A percentile compares a stretch with the other conserved stretches of the same genome.
phyloP scores from a whole-genome alignment of 2,113 vertebrate species.

The Platichthys flesus region DNA sequence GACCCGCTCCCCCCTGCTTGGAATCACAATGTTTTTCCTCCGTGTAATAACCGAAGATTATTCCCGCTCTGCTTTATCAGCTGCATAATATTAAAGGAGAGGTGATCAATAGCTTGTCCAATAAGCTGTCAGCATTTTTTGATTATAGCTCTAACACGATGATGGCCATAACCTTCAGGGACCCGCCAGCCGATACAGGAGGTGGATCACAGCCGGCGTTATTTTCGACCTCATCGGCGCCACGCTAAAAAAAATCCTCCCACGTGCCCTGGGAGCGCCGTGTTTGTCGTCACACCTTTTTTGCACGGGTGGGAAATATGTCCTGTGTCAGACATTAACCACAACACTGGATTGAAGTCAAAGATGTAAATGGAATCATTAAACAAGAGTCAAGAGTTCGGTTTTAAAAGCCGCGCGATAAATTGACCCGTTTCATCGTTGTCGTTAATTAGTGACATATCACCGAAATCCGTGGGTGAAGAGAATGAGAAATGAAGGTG shows the following conservation, averaged over 20 bases:
- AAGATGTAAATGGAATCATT: constrained; percentile 39
- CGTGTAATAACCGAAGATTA: constrained; percentile 61
- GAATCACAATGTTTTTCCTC: constrained; percentile 49
- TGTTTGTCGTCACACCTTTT: constrained; percentile 22
- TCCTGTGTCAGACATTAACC: constrained; percentile 24
- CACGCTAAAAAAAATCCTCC: constrained; percentile 12
- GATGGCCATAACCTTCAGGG: constrained; percentile 77
- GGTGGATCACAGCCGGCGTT: constrained; percentile 55
- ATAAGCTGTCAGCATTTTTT: constrained; percentile 81
- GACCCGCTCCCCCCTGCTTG: constrained; percentile 7
- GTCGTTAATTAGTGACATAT: constrained; percentile 38
- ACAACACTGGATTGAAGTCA: constrained; percentile 33
- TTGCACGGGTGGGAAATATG: constrained; percentile 6
- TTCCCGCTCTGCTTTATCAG: constrained; percentile 66
- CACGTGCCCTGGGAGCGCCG: constrained; percentile 22
- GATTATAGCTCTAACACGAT: constrained; percentile 78
- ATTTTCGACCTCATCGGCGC: constrained; percentile 67
- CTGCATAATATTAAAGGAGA: constrained; percentile 73
- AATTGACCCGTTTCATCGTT: constrained; percentile 16
- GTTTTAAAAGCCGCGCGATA: constrained; percentile 16
- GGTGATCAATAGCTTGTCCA: constrained; percentile 80
- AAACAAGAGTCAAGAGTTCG: constrained; percentile 35
- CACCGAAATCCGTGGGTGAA: constrained; percentile 28
- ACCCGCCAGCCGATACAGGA: constrained; percentile 65
- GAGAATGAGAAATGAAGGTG: constrained; percentile 49